A percentile compares a stretch with the other conserved stretches of the same genome.
These are phyloP conservation scores for Dasyprocta punctata DNA, from an alignment of 2,113 vertebrate species.

Conservation along the genomic window DNA sequence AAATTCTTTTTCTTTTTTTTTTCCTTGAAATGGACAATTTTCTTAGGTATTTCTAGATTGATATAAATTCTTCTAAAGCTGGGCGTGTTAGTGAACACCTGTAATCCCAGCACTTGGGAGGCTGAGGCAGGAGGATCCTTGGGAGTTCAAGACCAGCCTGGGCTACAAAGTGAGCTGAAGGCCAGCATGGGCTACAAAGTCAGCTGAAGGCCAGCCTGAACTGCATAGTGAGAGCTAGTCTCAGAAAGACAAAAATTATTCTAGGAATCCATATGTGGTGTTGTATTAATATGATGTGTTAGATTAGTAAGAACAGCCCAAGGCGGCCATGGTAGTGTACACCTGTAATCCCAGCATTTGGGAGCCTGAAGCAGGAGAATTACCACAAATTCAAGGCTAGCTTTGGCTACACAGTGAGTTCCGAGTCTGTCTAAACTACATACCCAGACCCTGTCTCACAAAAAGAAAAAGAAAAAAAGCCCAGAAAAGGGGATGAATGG, in stretches of 20 bases:
- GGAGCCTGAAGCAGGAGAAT: background rate
- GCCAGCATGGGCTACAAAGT: no score
- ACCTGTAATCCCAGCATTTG: background rate
- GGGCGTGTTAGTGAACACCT: no score
- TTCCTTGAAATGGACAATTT: background rate
- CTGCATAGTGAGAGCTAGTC: no score
- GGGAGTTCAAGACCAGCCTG: no score
- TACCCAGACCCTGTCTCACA: background rate
- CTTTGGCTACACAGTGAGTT: background rate
- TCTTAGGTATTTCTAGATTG: constrained; percentile 26
- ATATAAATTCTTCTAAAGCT: background rate
- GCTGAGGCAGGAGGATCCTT: no score
- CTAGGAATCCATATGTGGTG: background rate
- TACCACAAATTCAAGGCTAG: background rate
- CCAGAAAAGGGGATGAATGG: background rate
- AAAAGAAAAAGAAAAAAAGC: background rate
- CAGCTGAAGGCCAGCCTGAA: no score
- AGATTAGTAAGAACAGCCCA: constrained; percentile 28
- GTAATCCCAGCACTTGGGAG: no score
- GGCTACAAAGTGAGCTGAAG: no score
- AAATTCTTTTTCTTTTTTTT: background rate
- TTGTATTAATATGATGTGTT: background rate
- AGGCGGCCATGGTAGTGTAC: background rate
- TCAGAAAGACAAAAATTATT: background rate
- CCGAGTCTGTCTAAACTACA: background rate